phyloP scores from a whole-genome alignment of 1,140 invertebrate genomes.

The Brevipalpus yothersi region DNA sequence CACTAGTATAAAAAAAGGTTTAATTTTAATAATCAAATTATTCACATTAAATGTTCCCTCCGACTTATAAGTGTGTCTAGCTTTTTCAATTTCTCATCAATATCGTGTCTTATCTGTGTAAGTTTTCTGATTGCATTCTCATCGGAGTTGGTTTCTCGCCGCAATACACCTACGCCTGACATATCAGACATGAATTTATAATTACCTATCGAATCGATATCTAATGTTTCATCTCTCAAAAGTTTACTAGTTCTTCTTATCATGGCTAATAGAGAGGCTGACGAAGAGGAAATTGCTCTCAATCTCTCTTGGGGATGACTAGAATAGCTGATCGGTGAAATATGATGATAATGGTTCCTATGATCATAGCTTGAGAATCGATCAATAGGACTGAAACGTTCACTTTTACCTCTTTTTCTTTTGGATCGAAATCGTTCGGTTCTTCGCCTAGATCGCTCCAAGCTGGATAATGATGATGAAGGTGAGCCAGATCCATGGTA shows the following conservation, averaged over 20 bases:
- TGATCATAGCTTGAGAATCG: too few species aligned
- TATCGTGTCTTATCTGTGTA: not conserved
- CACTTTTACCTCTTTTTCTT: too few species aligned
- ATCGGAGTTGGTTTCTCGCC: not conserved
- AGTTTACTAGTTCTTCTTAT: not conserved
- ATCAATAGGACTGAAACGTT: too few species aligned
- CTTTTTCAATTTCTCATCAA: not conserved
- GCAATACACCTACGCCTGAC: too few species aligned
- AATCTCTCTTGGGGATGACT: not conserved
- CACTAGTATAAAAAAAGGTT: too few species aligned
- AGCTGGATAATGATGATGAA: too few species aligned
- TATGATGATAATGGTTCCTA: not conserved
- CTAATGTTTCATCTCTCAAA: not conserved
- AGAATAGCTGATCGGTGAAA: not conserved
- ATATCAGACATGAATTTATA: constrained; percentile 1
- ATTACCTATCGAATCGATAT: not conserved
- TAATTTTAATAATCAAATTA: too few species aligned
- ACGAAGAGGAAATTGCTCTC: not conserved
- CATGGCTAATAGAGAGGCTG: not conserved
- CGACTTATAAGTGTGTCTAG: not conserved
- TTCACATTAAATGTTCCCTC: not conserved
- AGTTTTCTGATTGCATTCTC: not conserved
- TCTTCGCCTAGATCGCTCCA: too few species aligned
- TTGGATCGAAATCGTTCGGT: too few species aligned
- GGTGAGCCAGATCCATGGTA: too few species aligned